Base-by-base conservation (phyloP, 2,797 vertebrate species). In the Nothura maculosa region DNA sequence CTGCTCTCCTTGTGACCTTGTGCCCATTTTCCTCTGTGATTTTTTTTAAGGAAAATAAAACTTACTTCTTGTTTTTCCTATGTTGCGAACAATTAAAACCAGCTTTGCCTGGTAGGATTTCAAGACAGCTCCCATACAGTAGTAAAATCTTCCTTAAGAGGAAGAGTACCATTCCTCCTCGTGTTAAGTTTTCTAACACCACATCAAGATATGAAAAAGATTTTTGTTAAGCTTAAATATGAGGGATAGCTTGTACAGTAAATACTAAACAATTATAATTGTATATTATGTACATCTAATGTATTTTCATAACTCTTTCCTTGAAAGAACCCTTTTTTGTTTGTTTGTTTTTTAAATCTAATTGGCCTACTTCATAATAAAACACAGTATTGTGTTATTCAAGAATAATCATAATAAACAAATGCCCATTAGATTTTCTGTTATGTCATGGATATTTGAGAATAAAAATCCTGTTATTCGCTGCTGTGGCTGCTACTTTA, bases 41-140 rank as follows among this genome's bases (percentile, higher is more conserved):
- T 68, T 93, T 90, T 90, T 77, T 69, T 34, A 88, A 86, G 40
- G 62, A 68, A 82, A 85, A 57, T 87, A 47, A 80, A 30, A 54
- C 82, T 19, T 82, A 47, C 50, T 80, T 80, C 11, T 81, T 90
- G 48, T 38, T 18, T 17, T 61, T 74, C 19, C 27, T 61, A 11
- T 66, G 50, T 63, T 40, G 36, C 67, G 38, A 69, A 34, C 50
- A 34, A 69, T 52, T 69, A 50, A 13, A 69, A 27, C 25, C 50
- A 68, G 10, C 52, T 81, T 28, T 19, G 43, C 28, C 14, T 60
- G 5, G 5, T 62, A 20, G 14, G 73, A 21, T 78, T 83, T 36
- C 48, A 68, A 47, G 22, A 28, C 32, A 84, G 40, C 11, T 88
- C 28, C 20, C 15, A 48, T 54, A 48, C 32, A 16, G 11, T 48